Conservation (phyloP, 2,797 vertebrate species). For the Paguma larvata region DNA sequence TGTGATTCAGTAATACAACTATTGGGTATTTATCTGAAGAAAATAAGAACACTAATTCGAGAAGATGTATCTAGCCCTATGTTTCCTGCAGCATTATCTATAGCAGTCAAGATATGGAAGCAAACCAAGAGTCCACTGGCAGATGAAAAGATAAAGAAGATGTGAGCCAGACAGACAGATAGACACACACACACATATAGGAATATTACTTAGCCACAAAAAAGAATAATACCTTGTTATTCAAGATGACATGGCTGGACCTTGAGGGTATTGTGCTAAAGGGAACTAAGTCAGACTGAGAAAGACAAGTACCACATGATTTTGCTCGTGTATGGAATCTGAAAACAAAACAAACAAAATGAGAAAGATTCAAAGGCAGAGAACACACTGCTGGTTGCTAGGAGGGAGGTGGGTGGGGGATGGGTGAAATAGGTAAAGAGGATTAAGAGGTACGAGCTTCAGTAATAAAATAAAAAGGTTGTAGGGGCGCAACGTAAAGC, state of each 20-base stretch:
- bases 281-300: neutral
- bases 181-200: neutral
- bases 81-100: neutral
- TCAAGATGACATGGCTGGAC: neutral
- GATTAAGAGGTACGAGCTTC: neutral
- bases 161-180: too few relatives aligned
- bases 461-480: neutral
- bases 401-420: neutral
- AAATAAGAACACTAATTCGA: neutral
- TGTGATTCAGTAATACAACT: neutral
- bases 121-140: neutral
- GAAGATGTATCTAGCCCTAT: neutral
- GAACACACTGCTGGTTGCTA: neutral
- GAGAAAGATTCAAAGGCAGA: neutral
- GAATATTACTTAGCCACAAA: neutral
- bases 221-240: neutral
- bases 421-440: neutral
- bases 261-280: neutral
- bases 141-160: neutral
- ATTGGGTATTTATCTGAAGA: neutral
- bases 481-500: neutral
- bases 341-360: neutral
- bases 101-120: neutral
- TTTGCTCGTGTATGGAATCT: neutral
- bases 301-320: neutral